Conservation (phyloP, 2,113 vertebrate genomes). For the Cromileptes altivelis region DNA sequence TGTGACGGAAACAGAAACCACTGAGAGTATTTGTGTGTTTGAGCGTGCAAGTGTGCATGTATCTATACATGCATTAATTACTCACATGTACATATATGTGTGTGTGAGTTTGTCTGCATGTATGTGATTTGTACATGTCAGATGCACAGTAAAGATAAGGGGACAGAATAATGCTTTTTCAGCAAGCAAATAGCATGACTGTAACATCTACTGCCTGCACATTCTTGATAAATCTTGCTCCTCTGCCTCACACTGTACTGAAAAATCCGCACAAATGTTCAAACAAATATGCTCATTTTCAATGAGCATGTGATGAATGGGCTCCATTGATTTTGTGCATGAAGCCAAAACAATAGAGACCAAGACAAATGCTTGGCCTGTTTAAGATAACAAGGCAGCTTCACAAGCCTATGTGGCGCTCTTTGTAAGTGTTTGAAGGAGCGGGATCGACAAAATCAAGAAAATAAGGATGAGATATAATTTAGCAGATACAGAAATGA, state of each 20-base stretch:
- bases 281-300: slow-evolving; percentile 74
- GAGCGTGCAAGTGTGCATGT: slow-evolving; percentile 14
- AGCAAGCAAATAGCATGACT: slow-evolving; percentile 58
- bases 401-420: slow-evolving; percentile 18
- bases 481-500: not conserved
- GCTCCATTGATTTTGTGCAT: slow-evolving; percentile 69
- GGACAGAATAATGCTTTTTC: slow-evolving; percentile 66
- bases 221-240: slow-evolving; percentile 70
- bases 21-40: slow-evolving; percentile 37
- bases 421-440: not conserved
- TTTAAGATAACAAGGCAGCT: slow-evolving; percentile 59
- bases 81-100: slow-evolving; percentile 4
- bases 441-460: slow-evolving; percentile 18
- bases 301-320: slow-evolving; percentile 75
- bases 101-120: not conserved
- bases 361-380: slow-evolving; percentile 70
- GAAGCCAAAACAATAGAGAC: slow-evolving; percentile 72
- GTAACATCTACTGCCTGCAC: slow-evolving; percentile 46
- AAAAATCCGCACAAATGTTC: slow-evolving; percentile 65
- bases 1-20: slow-evolving; percentile 74
- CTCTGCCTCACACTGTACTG: slow-evolving; percentile 33
- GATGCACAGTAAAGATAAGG: slow-evolving; percentile 54
- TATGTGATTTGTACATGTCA: slow-evolving; percentile 64
- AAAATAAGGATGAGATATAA: slow-evolving; percentile 4
- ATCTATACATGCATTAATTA: slow-evolving; percentile 46